Evolutionary conservation across 2,113 vertebrate genomes (phyloP), one percentile per base, ranked within the genome.

Genomic region (Stictonetta naevosa): DNA sequence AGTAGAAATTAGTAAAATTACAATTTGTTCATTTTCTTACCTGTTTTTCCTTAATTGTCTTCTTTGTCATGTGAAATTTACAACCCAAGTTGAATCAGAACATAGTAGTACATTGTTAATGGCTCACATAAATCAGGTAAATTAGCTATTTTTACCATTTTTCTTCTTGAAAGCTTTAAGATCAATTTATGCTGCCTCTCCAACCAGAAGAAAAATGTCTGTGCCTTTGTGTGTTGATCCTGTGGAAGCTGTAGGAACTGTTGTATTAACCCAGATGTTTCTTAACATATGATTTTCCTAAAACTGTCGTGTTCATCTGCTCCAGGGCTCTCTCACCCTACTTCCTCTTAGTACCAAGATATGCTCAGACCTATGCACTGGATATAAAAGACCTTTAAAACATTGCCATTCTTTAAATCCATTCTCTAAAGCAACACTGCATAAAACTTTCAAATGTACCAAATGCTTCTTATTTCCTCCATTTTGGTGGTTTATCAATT

Each of bases 71-170:
- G 77, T 85, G 92, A 96, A 97, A 98, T 97, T 96, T 97, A 96
- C 95, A 93, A 59, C 84, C 46, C 74, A 95, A 69, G 89, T 88
- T 94, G 92, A 98, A 93, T 84, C 76, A 96, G 88, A 96, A 87
- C 83, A 87, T 62, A 93, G 53, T 29, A 66, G 59, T 59, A 88
- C 0, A 0, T 78, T 84, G 85, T 88, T 97, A 98, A 98, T 97
- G 86, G 91, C 94, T 94, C 93, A 94, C 96, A 98, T 98, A 96
- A 97, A 98, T 98, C 97, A 97, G 93, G 88, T 88, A 98, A 97
- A 98, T 97, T 97, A 96, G 83, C 87, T 96, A 56, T 95, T 96
- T 95, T 95, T 82, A 79, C 73, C 66, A 84, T 97, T 96, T 98
- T 97, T 98, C 94, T 97, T 96, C 95, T 72, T 94, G 92, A 90